These are phyloP conservation scores for Pseudolaguvia tuberculata DNA, from an alignment of 2,113 vertebrate genomes.

Conservation along the genomic window DNA sequence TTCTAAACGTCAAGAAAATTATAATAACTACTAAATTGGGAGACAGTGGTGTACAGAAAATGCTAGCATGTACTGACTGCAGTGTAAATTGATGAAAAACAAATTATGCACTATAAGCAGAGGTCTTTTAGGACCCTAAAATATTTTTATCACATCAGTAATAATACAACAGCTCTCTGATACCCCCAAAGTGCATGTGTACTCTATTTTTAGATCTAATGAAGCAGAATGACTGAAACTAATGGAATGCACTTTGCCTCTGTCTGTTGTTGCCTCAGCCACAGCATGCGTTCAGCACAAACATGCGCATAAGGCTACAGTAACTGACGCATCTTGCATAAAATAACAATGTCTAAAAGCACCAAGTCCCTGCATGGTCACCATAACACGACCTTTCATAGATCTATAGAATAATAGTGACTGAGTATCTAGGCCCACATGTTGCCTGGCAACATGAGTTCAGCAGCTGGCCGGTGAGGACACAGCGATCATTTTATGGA, in stretches of 20 bases:
- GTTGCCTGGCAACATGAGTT: conserved; percentile 49
- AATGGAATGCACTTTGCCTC: not conserved
- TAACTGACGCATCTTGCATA: not conserved
- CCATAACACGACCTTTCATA: not conserved
- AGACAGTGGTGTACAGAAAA: too few species aligned
- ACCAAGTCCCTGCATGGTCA: not conserved
- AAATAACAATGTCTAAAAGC: not conserved
- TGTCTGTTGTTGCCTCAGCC: not conserved
- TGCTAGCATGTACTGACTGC: too few species aligned
- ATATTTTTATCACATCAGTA: too few species aligned
- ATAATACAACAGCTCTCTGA: too few species aligned
- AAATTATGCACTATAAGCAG: too few species aligned
- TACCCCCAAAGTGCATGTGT: too few species aligned
- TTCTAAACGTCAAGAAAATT: not conserved
- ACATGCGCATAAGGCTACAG: too few species aligned
- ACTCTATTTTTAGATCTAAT: not conserved
- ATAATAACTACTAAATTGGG: too few species aligned
- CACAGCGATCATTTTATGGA: conserved; percentile 55
- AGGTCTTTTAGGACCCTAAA: too few species aligned
- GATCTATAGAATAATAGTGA: not conserved
- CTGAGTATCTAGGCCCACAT: not conserved
- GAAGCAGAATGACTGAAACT: not conserved
- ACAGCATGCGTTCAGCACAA: not conserved
- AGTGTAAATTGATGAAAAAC: too few species aligned
- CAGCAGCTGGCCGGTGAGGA: conserved; percentile 63